Base-by-base conservation (phyloP, 2,113 vertebrate genomes). In the Pterocles orientalis region DNA sequence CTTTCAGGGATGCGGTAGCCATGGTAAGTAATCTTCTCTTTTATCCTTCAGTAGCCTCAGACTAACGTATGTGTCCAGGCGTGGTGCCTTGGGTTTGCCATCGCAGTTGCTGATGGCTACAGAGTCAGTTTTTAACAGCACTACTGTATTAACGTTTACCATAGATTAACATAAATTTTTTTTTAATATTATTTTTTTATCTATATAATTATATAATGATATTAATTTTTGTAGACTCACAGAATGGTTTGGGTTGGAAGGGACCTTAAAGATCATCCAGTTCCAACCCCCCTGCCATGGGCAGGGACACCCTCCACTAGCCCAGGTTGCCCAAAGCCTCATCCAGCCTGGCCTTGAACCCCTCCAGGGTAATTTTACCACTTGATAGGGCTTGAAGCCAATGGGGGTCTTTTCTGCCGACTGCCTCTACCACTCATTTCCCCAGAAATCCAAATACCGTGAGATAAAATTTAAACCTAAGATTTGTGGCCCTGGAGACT, bases 1-100 rank as follows among this genome's bases (percentile, higher is more conserved):
- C 24, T 85, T 84, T 84, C 47, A 81, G 47, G 29, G 65, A 39
- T 31, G 25, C 2, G 13, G 83, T 87, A 96, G 81, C 70, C 53
- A 50, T 82, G 65, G 70, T 28, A 87, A 94, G 61, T 94, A 95
- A 94, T 89, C 64, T 91, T 62, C 18, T 95, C 10, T 84, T 77
- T 84, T 75, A 82, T 82, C 65, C 39, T 76, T 57, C 77, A 64
- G 2, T 16, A 75, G 41, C 7, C 50, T 86, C 28, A 69, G 34
- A 76, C 18, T 88, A 45, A 83, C 9, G 6, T 64, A 31, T 7
- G 10, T 51, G 14, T 71, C 43, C 24, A 2, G 2, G 39, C 56
- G 5, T 9, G 80, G 3, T 53, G 17, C 43, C 56, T 91, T 0
- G 0, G 18, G 78, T 90, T 76, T 90, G 23, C 36, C 48, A 21